A percentile compares a stretch with the other conserved stretches of the same genome.
Evolutionary conservation across 2,888 invertebrate species (phyloP).

Genomic region (Proisotoma minuta): DNA sequence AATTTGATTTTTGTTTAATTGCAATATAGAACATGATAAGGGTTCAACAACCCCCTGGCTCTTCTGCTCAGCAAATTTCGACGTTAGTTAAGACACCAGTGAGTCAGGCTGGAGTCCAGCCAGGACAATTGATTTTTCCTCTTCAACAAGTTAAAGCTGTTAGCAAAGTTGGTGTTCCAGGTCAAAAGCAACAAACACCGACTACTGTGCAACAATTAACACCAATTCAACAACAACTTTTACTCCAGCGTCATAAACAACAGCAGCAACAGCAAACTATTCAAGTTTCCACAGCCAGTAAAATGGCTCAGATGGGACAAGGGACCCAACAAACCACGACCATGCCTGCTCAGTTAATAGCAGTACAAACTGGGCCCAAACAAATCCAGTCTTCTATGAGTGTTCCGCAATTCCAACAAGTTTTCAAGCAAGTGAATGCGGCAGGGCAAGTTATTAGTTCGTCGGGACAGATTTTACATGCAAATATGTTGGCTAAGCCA

Average conservation of each 20-base stretch:
- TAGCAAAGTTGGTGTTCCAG: conserved; percentile 7
- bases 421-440: conserved; percentile 59
- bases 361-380: conserved; percentile 61
- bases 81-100: conserved; percentile 34
- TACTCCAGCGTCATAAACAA: conserved; percentile 19
- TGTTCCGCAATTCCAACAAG: conserved; percentile 70
- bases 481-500: conserved; percentile 34
- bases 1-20: no score
- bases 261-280: conserved; percentile 22
- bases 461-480: conserved; percentile 33
- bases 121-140: conserved; percentile 31
- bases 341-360: conserved; percentile 62
- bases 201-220: conserved; percentile 11
- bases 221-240: conserved; percentile 17
- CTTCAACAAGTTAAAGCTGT: conserved; percentile 31
- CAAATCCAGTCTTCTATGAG: conserved; percentile 61
- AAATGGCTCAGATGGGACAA: conserved; percentile 27
- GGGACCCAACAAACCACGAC: conserved; percentile 1
- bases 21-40: conserved; percentile 29
- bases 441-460: conserved; percentile 37
- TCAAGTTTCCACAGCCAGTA: conserved; percentile 18
- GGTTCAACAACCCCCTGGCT: conserved; percentile 23
- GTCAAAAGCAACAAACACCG: conserved; percentile 19
- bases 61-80: conserved; percentile 22
- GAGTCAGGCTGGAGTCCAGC: conserved; percentile 16